These are phyloP conservation scores for Nesoenas mayeri DNA, from an alignment of 2,113 vertebrate genomes.

Conservation along the genomic window DNA sequence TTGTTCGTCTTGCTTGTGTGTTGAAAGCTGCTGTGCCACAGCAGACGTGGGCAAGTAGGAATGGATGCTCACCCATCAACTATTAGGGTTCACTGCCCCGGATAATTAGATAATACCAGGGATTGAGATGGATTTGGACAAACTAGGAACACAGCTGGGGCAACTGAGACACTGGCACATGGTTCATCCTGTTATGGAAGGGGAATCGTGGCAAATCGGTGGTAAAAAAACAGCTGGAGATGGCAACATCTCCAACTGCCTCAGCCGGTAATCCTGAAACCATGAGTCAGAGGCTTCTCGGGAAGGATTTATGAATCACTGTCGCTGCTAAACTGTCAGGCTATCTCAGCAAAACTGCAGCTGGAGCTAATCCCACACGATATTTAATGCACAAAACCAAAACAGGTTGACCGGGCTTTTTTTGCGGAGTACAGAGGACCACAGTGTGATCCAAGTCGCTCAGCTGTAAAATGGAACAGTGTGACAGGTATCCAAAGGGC, in stretches of 20 bases:
- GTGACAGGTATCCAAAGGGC: not conserved
- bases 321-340: not conserved
- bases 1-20: not conserved
- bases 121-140: not conserved
- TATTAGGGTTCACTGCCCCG: not conserved
- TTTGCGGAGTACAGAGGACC: not conserved
- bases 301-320: conserved; percentile 10
- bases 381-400: not conserved
- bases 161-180: not conserved
- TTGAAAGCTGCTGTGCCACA: not conserved
- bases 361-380: conserved; percentile 30
- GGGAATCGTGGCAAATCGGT: not conserved
- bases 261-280: not conserved
- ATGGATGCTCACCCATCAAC: not conserved
- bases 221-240: not conserved
- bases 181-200: not conserved
- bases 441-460: not conserved
- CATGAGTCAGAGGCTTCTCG: conserved; percentile 9
- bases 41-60: not conserved
- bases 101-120: not conserved
- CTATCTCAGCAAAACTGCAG: conserved; percentile 50
- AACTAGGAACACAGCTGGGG: not conserved
- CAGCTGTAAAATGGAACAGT: not conserved
- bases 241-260: not conserved
- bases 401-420: not conserved